Conservation (phyloP, 30 jellyfish, hydroid and myxozoan species). For the Mastigias papua region DNA sequence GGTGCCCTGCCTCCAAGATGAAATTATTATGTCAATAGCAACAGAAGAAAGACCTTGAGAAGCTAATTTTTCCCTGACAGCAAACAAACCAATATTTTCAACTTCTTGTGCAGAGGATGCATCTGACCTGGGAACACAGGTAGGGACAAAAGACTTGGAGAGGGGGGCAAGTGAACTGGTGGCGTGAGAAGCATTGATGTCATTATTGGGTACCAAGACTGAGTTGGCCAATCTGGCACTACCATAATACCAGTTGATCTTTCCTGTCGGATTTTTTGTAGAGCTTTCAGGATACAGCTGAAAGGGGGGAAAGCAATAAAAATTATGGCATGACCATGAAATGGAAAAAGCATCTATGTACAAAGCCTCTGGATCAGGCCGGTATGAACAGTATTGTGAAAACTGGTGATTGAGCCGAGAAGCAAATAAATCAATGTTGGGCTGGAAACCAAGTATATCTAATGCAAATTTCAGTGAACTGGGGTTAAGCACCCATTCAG, state of each 20-base stretch:
- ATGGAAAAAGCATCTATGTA: slow-evolving; percentile 6
- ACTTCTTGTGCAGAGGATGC: slow-evolving; percentile 37
- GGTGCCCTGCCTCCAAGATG: slow-evolving; percentile 51
- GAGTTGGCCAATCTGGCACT: slow-evolving; percentile 46
- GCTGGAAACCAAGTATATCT: background rate
- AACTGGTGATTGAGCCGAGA: slow-evolving; percentile 4
- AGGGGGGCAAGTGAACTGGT: slow-evolving; percentile 31
- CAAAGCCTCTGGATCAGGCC: slow-evolving; percentile 9
- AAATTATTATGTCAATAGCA: slow-evolving; percentile 13
- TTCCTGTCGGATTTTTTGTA: slow-evolving; percentile 18
- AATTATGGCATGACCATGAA: background rate
- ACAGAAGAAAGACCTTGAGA: slow-evolving; percentile 30
- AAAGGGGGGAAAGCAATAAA: slow-evolving; percentile 34
- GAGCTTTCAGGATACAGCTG: background rate
- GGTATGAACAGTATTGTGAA: background rate
- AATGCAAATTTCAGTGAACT: no score
- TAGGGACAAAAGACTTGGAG: background rate
- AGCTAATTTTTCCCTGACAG: slow-evolving; percentile 6
- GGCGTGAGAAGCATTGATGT: background rate
- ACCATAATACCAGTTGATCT: slow-evolving; percentile 13
- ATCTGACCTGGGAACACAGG: slow-evolving; percentile 10
- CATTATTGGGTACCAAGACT: slow-evolving; percentile 50
- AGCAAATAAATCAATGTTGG: slow-evolving; percentile 1
- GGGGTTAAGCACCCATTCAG: slow-evolving; percentile 63
- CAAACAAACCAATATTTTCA: background rate